Evolutionary conservation across 2,888 invertebrate species (phyloP), one percentile per base, ranked within the genome.

Genomic region (Ormyrus rosae): DNA sequence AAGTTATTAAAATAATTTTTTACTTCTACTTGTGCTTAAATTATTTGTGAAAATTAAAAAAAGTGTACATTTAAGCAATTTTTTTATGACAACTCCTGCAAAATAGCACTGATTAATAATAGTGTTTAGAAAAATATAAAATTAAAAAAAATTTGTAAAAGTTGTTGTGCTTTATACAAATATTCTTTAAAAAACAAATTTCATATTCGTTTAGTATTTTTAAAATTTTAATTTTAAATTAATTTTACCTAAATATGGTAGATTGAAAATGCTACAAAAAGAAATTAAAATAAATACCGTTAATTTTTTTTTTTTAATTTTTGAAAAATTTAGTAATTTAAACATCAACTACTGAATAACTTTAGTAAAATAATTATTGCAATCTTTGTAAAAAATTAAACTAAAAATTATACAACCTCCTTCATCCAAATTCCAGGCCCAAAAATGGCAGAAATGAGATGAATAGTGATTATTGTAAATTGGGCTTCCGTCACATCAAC

Each of bases 401-500:
- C 13, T 19, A 78, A 68, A 79, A 72, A 70, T 48, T 64, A 78
- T 90, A 91, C 90, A 90, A 96, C 96, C 94, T 94, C 93, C 82
- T 93, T 92, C 85, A 95, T 93, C 99, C 99, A 99, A 86, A 99
- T 93, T 83, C 93, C 92, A 19, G 97, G 94, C 9, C 99, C 99
- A 89, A 98, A 95, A 77, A 95, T 91, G 50, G 97, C 96, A 51
- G 99, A 97, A 82, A 97, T 91, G 78, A 98, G 88, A 88, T 99
- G 97, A 86, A 99, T 96, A 70, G 91, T 91, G 85, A 99, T 99
- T 85, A 99, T 97, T 70, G 96, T 95, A 91, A 97, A 96, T 92
- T 99, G 99, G 6, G 98, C 99, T 92, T 99, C 99, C 0, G 99
- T 99, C 51, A 99, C 99, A 93, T 99, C 99, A 85, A 99, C 93